Percentiles rank a stretch among this genome's conserved stretches.
Conservation (phyloP, 2,888 invertebrate genomes). For the Mellilla xanthometata region DNA sequence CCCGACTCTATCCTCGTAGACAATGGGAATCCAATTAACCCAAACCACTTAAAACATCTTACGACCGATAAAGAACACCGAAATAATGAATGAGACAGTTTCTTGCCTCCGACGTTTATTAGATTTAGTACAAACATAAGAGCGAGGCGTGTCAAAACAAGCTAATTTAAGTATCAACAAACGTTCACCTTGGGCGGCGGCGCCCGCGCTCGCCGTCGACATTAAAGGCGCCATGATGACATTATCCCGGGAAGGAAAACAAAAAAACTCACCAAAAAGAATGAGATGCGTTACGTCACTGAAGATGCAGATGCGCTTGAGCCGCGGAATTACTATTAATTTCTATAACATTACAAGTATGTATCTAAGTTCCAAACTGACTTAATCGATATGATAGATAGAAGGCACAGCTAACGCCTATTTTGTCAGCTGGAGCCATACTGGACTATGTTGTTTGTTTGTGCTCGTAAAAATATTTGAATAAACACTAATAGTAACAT, state of each 20-base stretch:
- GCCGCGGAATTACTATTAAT: no score
- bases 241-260: conserved; percentile 78
- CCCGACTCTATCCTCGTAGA: conserved; percentile 14
- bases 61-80: conserved; percentile 42
- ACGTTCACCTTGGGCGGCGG: conserved; percentile 79
- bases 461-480: no score
- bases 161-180: conserved; percentile 83
- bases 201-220: conserved; percentile 75
- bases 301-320: no score
- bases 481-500: no score
- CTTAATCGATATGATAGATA: no score
- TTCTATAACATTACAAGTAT: no score
- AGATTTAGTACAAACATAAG: conserved; percentile 81
- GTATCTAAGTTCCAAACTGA: no score
- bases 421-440: no score
- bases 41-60: conserved; percentile 48
- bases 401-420: no score
- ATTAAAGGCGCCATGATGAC: conserved; percentile 82
- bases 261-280: conserved; percentile 67
- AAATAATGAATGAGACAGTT: conserved; percentile 67
- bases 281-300: no score
- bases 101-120: conserved; percentile 74
- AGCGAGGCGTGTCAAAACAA: conserved; percentile 82
- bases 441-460: no score
- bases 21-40: conserved; percentile 40